Evolutionary conservation across 2,888 invertebrate species (phyloP), one percentile per base, ranked within the genome.

Genomic region (Heliconius hortense): DNA sequence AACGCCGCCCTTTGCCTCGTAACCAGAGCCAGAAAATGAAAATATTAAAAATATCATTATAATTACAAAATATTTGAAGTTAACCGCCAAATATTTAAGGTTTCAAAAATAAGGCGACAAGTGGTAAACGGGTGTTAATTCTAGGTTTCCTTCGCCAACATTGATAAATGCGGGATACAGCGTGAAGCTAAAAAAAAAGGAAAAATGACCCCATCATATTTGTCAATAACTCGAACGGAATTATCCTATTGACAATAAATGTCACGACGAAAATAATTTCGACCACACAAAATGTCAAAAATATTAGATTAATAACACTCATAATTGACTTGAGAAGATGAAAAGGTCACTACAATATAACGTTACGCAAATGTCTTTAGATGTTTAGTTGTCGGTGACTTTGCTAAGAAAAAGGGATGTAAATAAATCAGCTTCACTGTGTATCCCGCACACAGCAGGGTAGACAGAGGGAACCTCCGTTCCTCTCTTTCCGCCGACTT

Each of bases 281-380:
- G 18, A 72, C 35, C 63, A 72, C 67, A 66, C 66, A 69, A 67
- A 63, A 56, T 75, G 73, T 70, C 63, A 73, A 59, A 35, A 70
- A 74, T 71, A 67, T 63, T 70, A 76, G 31, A 72, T 76, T 71
- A 72, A 74, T 74, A 72, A 66, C 35, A 13, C 56, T 53, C 24
- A 67, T 71, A 75, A 78, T 78, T 78, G 75, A 62, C 59, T 60
- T 60, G 64, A 43, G 56, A 78, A n/a, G 43, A 72, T 72, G 43
- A 35, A 78, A 78, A 78, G 78, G 76, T 78, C 72, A 68, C 18
- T 35, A 59, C 75, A 71, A 75, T 77, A 75, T 77, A 43, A 77
- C n/a, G 62, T 76, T 77, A 66, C 59, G 72, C 56, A 77, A 77
- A 70, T 28, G n/a, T 63, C 74, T 63, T 18, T 5, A 43, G 43